Percentiles rank a stretch among this genome's conserved stretches.
These are phyloP conservation scores for Pterostichus madidus DNA, from an alignment of 2,888 invertebrate genomes.

Conservation along the genomic window DNA sequence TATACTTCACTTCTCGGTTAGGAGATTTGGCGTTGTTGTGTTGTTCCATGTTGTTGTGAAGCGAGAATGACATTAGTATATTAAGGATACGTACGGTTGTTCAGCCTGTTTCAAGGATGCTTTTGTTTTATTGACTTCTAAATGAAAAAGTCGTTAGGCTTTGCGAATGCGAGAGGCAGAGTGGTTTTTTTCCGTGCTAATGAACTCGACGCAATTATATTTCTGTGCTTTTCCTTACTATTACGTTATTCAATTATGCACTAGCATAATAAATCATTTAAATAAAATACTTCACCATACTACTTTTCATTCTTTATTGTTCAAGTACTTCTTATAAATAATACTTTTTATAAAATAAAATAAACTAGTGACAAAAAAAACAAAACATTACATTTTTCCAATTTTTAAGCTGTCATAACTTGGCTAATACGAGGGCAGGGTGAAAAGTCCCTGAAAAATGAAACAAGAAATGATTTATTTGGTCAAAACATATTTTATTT, in stretches of 20 bases:
- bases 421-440: too few species aligned
- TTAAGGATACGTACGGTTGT: neutral
- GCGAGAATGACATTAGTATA: slow-evolving; percentile 34
- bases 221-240: slow-evolving; percentile 2
- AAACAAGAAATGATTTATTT: too few species aligned
- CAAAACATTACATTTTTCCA: too few species aligned
- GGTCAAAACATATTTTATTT: too few species aligned
- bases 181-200: slow-evolving; percentile 9
- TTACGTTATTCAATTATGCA: slow-evolving; percentile 6
- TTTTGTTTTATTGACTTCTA: slow-evolving; percentile 52
- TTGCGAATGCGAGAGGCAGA: neutral
- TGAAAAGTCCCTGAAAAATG: too few species aligned
- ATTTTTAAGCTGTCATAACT: too few species aligned
- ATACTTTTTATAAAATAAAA: too few species aligned
- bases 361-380: too few species aligned
- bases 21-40: neutral
- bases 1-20: slow-evolving; percentile 3
- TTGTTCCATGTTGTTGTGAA: slow-evolving; percentile 11
- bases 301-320: too few species aligned
- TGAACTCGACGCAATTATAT: slow-evolving; percentile 37
- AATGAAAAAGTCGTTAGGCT: slow-evolving; percentile 49
- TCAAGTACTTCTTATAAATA: too few species aligned
- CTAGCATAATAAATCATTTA: slow-evolving; percentile 37
- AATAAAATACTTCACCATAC: too few species aligned
- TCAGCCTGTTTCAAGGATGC: slow-evolving; percentile 14